Base-by-base conservation (phyloP, 2,888 invertebrate genomes). In the Linnaemya vulpina region DNA sequence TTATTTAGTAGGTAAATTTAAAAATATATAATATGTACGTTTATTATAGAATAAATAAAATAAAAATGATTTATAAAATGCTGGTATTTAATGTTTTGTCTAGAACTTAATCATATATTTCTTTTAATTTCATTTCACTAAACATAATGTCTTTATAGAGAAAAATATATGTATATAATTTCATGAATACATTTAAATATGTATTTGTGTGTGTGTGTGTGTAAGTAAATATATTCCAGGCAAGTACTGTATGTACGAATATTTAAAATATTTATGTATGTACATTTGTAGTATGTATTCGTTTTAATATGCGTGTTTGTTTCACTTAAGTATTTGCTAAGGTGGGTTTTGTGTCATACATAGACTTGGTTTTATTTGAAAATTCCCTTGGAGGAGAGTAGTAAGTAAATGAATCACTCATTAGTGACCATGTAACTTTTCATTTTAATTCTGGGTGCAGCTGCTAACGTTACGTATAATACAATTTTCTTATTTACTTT, bases 271-370 rank as follows among this genome's bases (percentile, higher is more conserved):
- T 15, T 17, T 20, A 51, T 35, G 13, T 30, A 67, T 3, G 7
- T 51, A 22, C 30, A 30, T 30, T 30, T 30, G 30, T 30, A 30
- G 30, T 30, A 30, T 30, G 5, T 53, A 8, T 30, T 70, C 51
- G 8, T 49, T 65, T 55, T 63, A 20, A 38, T 55, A 35, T 74
- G 25, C 38, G n/a, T 60, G 8, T 43, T 62, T n/a, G 35, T 75
- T 62, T 67, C n/a, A n/a, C n/a, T n/a, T 49, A 73, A 67, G 25
- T 70, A 77, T 73, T 82, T 62, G 49, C 73, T 83, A 83, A 77
- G 83, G 83, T 83, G 77, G 83, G 77, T 22, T 70, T 70, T 49
- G 58, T 67, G 25, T 40, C 53, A 75, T 46, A 62, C 38, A 38
- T 38, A 11, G 81, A 82, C 63, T 46, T 53, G 25, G 15, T 60